Percentiles rank a stretch among this genome's conserved stretches.
Evolutionary conservation across 2,113 vertebrate genomes (phyloP).

Genomic region (Ammodytes dubius): DNA sequence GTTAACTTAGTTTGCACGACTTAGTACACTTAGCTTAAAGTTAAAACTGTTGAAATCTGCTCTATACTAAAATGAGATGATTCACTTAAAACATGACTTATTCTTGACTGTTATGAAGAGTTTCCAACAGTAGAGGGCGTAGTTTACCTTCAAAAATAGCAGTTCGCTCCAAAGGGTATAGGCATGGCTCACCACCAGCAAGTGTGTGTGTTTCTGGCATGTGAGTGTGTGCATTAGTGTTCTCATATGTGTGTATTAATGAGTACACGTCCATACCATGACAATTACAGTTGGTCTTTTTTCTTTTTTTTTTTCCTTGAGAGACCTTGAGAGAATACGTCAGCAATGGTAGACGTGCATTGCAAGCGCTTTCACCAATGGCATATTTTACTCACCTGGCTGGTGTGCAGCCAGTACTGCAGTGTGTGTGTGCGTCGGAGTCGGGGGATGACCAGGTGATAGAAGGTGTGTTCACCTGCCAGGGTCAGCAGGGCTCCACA

Average conservation of each 20-base stretch:
- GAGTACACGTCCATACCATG: background rate
- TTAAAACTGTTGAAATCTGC: conserved; percentile 22
- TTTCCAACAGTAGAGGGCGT: conserved; percentile 70
- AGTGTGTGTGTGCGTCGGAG: conserved; percentile 88
- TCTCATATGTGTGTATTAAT: background rate
- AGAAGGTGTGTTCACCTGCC: conserved; percentile 91
- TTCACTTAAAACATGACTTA: background rate
- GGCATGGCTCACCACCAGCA: background rate
- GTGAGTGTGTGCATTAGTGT: background rate
- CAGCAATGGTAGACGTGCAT: background rate
- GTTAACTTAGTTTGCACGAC: conserved; percentile 30
- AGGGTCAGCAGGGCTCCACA: conserved; percentile 91
- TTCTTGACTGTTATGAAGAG: background rate
- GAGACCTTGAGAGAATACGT: background rate
- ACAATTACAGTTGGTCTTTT: background rate
- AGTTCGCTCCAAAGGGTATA: background rate
- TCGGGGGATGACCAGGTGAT: conserved; percentile 89
- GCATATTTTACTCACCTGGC: conserved; percentile 86
- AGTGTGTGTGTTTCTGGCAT: background rate
- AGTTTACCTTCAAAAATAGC: conserved; percentile 7
- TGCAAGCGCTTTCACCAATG: too few species aligned
- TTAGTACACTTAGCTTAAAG: conserved; percentile 33
- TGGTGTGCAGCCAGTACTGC: conserved; percentile 96
- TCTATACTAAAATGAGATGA: background rate
- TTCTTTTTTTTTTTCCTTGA: background rate